Evolutionary conservation across 2,888 invertebrate genomes (phyloP), one percentile per base, ranked within the genome.

Genomic region (Gnatocerus cornutus): DNA sequence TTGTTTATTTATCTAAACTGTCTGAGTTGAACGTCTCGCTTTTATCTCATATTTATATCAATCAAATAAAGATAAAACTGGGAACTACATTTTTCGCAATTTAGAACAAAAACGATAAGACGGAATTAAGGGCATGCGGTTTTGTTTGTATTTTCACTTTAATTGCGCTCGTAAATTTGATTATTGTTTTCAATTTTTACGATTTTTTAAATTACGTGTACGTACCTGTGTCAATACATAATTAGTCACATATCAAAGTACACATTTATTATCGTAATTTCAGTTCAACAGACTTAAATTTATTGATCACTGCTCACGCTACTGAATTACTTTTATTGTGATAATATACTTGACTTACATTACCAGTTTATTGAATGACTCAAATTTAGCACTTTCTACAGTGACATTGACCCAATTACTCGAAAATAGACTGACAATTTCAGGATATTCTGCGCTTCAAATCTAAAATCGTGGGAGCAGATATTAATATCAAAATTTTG

Each of bases 381-480:
- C 52, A 33, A 52, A 52, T 52, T 52, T 52, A 48, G 48, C 48
- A 33, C 52, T 52, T 52, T 52, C 52, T 52, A 52, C 30, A 52
- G 7, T 29, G 52, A 33, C 52, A 52, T 6, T 52, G 52, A 52
- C 52, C 30, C 27, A 52, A 52, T 52, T 52, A 21, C 29, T 21
- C 16, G 29, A 50, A 50, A 50, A 27, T 50, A 50, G 29, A 50
- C 0, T 50, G 10, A 21, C 4, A 27, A 27, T 48, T 27, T 27
- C 1, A 21, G 48, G 43, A 48, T 48, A n/a, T 33, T 7, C 9
- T 33, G 2, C 33, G 33, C 13, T 37, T 37, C 1, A 37, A 37
- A 37, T n/a, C 10, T 37, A 5, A n/a, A 10, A 37, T 3, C 21
- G 21, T 21, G 21, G 21, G 21, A 21, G 21, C 21, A 21, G 21